phyloP scores from a whole-genome alignment of 2,888 invertebrate species.

The Saturnia japonica region DNA sequence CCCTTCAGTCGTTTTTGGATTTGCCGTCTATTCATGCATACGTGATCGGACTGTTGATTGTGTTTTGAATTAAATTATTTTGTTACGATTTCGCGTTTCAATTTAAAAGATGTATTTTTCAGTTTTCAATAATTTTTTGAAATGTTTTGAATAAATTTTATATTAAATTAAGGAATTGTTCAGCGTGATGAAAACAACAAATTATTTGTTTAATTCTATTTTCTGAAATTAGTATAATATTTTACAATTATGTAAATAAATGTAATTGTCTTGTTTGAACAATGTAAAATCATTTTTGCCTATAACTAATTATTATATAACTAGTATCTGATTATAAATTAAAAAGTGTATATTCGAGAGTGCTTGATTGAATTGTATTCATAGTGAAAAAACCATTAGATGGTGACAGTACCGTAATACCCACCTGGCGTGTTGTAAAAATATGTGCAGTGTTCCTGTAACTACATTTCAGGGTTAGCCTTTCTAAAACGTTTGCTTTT shows the following conservation, averaged over 20 bases:
- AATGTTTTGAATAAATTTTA: background rate
- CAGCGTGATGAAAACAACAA: background rate
- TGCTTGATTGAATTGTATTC: too few species aligned
- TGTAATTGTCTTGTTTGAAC: too few species aligned
- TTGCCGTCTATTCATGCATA: constrained; percentile 12
- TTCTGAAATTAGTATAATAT: background rate
- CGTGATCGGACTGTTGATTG: constrained; percentile 20
- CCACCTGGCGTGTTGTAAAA: background rate
- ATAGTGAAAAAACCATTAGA: too few species aligned
- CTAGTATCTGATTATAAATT: too few species aligned
- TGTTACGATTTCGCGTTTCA: constrained; percentile 6
- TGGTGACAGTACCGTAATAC: too few species aligned
- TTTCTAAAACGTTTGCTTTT: background rate
- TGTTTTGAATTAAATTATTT: constrained; percentile 14
- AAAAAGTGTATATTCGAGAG: too few species aligned
- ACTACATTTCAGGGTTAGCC: background rate
- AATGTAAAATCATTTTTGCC: too few species aligned
- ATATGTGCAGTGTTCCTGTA: background rate
- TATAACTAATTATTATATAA: too few species aligned
- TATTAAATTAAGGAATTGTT: background rate
- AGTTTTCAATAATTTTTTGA: background rate
- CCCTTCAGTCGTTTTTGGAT: constrained; percentile 20
- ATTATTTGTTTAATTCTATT: background rate
- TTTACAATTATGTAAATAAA: background rate
- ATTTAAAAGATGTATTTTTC: background rate